These are phyloP conservation scores for Aulostomus chinensis DNA, from an alignment of 2,797 vertebrate species.

Conservation along the genomic window DNA sequence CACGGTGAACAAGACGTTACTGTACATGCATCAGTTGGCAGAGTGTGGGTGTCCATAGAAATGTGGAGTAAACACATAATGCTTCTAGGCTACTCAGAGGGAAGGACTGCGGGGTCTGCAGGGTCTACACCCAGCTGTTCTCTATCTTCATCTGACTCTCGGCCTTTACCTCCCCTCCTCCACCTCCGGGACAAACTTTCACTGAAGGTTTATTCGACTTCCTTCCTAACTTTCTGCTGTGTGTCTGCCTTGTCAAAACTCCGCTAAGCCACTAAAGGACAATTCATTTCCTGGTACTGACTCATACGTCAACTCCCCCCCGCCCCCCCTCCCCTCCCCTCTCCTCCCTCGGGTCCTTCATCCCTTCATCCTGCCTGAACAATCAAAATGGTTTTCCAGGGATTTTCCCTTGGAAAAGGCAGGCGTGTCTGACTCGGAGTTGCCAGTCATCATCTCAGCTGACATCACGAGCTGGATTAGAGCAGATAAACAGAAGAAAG, in stretches of 20 bases:
- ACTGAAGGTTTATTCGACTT: conserved; percentile 17
- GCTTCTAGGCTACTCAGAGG: conserved; percentile 41
- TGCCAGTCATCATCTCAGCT: conserved; percentile 37
- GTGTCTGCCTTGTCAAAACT: conserved; percentile 30
- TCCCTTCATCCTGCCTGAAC: conserved; percentile 29
- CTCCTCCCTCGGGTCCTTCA: too few species aligned
- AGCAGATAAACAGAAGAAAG: conserved; percentile 64
- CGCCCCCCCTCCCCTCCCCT: neutral
- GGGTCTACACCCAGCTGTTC: conserved; percentile 36
- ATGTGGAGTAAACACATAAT: conserved; percentile 8
- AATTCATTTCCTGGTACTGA: conserved; percentile 30
- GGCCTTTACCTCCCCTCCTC: neutral
- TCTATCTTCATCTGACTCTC: conserved; percentile 13
- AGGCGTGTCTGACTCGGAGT: conserved; percentile 4
- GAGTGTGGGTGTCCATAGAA: neutral
- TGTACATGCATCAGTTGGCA: conserved; percentile 10
- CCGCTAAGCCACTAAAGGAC: conserved; percentile 17
- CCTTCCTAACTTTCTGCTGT: conserved; percentile 11
- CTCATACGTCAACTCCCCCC: conserved; percentile 1
- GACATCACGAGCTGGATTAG: conserved; percentile 42
- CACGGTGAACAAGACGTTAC: neutral
- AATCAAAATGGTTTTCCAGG: conserved; percentile 9
- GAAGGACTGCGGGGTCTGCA: too few species aligned
- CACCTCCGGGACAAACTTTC: conserved; percentile 25
- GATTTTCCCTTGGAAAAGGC: conserved; percentile 9